Evolutionary conservation across 2,113 vertebrate species (phyloP), one percentile per base, ranked within the genome.

Genomic region (Coracopsis vasa): DNA sequence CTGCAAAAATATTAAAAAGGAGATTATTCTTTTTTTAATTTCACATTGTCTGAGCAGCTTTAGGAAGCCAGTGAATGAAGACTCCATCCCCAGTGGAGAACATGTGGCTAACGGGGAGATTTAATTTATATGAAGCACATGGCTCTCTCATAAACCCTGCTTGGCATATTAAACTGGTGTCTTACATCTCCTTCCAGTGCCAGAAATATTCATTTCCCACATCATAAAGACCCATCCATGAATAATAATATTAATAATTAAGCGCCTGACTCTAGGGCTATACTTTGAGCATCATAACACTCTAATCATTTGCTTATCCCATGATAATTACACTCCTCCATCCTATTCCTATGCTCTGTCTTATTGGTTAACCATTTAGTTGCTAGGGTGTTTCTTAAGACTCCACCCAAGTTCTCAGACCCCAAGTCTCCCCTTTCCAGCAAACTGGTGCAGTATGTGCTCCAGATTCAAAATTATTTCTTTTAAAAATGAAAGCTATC

Each of bases 231-330:
- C 70, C 86, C 70, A 95, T 94, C 93, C 91, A 97, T 97, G 96
- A 97, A 97, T 97, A 97, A 96, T 92, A 96, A 95, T 96, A 97
- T 97, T 96, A 97, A 97, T 97, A 91, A 97, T 97, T 94, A 97
- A 95, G 94, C n/a, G 4, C 60, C 88, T 96, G 93, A 95, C 96
- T 97, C 84, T 77, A 88, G 81, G 94, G 95, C 93, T 95, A 80
- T 95, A 95, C 94, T 97, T 95, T 86, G 94, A 97, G 95, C 93
- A 97, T 96, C 93, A 92, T 97, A 97, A 97, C 91, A 96, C 85
- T 94, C 91, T 92, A 95, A 97, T 96, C 24, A 96, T 93, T 95
- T 93, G 88, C 93, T 96, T 95, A 96, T 96, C 92, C 95, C 93
- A 87, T 88, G 95, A 89, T 93, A 97, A 97, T 96, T 96, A 81